Evolutionary conservation across 2,888 invertebrate genomes (phyloP).

Genomic region (Euplagia quadripunctaria): DNA sequence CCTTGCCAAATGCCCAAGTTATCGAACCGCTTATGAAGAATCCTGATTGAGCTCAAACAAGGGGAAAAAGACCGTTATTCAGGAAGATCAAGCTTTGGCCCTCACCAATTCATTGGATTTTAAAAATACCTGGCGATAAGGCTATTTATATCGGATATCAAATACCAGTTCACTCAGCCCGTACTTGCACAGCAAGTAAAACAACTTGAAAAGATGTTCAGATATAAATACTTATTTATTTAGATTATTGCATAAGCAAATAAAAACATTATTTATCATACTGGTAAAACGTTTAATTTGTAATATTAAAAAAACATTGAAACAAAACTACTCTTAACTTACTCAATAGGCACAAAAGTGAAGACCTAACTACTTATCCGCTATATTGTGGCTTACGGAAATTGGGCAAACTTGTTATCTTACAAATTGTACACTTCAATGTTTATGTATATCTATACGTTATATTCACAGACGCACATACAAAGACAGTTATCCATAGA

Average conservation of each 20-base stretch:
- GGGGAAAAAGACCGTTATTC: too few relatives aligned
- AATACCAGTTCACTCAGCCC: too few relatives aligned
- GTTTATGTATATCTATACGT: slow-evolving; percentile 32
- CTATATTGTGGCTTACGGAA: slow-evolving; percentile 38
- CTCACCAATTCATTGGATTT: too few relatives aligned
- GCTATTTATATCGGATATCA: too few relatives aligned
- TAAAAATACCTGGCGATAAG: too few relatives aligned
- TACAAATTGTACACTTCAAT: slow-evolving; percentile 43
- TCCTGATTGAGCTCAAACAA: too few relatives aligned
- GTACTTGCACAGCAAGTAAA: too few relatives aligned
- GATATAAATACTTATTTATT: too few relatives aligned
- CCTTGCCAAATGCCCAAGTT: too few relatives aligned
- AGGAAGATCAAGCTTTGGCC: too few relatives aligned
- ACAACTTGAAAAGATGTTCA: too few relatives aligned
- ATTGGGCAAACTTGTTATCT: slow-evolving; percentile 38
- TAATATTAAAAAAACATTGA: slow-evolving; percentile 44
- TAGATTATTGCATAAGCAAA: not conserved
- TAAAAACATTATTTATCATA: slow-evolving; percentile 16
- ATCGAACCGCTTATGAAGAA: too few relatives aligned
- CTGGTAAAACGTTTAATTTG: slow-evolving; percentile 41
- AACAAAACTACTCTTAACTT: slow-evolving; percentile 49
- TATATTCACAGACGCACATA: slow-evolving; percentile 37
- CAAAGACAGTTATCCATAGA: not conserved
- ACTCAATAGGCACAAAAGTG: slow-evolving; percentile 57
- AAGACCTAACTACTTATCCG: slow-evolving; percentile 47